Evolutionary conservation across 2,797 vertebrate species (phyloP), one percentile per base, ranked within the genome.

Genomic region (Protonibea diacanthus): DNA sequence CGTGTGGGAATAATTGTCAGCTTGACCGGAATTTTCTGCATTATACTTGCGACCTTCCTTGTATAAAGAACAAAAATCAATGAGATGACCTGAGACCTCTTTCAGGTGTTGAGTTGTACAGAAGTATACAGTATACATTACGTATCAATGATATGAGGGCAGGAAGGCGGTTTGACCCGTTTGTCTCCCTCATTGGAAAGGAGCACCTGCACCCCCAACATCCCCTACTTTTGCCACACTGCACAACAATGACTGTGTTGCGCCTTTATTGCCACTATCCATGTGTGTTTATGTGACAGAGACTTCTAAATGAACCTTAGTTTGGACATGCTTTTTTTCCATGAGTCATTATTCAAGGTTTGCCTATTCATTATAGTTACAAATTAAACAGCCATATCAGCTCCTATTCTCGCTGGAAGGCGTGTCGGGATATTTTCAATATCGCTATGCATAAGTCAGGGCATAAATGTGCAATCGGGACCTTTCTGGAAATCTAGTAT

Each of bases 221-320:
- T 52, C 66, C 45, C 65, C 21, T 64, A 27, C 51, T 72, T 49
- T 21, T 2, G 27, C 57, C 69, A 56, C 21, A 52, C 67, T 44
- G n/a, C 71, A 71, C 59, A 76, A 53, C 80, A 83, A 21, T 0
- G 29, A 58, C 60, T 5, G 21, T 91, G 88, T 91, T 91, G 90
- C 86, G 84, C 90, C 92, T 81, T 78, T 85, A 91, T 88, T 5
- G 65, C 91, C 88, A 63, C 64, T 45, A 91, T 83, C 3, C 17
- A 0, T 4, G 52, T 62, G 59, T 93, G 90, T 93, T 92, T 91
- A 90, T 53, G 84, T 65, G 86, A 92, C 88, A 93, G 29, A 86
- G 40, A 45, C 77, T 44, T 55, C 0, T 56, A 85, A 87, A 83
- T 90, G 67, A 87, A 82, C 82, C 81, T 63, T 61, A 68, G 81